Conservation (phyloP, 92 coral and sea anemone species). For the Nematostella vectensis region DNA sequence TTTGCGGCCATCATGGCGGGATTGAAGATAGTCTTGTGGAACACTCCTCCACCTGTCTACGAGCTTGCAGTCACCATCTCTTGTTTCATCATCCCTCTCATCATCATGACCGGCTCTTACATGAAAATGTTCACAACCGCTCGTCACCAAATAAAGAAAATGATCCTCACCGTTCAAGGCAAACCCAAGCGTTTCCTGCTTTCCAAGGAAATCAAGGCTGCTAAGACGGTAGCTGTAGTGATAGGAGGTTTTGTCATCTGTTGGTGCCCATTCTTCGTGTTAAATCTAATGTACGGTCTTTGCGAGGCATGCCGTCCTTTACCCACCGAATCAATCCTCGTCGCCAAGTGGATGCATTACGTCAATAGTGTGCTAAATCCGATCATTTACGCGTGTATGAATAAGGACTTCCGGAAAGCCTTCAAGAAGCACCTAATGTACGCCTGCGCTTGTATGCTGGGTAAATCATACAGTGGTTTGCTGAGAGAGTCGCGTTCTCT, state of each 20-base stretch:
- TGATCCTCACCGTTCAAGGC: constrained; percentile 79
- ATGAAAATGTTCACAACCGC: constrained; percentile 66
- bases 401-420: constrained; percentile 80
- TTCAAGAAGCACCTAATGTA: constrained; percentile 74
- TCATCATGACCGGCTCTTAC: constrained; percentile 57
- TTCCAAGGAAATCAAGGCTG: constrained; percentile 85
- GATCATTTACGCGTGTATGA: constrained; percentile 92
- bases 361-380: constrained; percentile 95
- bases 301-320: constrained; percentile 52
- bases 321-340: constrained; percentile 65
- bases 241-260: constrained; percentile 88
- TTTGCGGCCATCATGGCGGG: constrained; percentile 59
- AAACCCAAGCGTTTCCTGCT: constrained; percentile 77
- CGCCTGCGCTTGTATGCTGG: constrained; percentile 53
- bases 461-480: constrained; percentile 54
- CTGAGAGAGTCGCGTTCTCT: constrained; percentile 43
- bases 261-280: constrained; percentile 94
- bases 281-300: constrained; percentile 65
- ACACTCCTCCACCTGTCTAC: constrained; percentile 59
- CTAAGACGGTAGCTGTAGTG: constrained; percentile 87
- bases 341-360: constrained; percentile 94
- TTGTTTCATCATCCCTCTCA: constrained; percentile 59
- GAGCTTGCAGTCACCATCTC: constrained; percentile 57
- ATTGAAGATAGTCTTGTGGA: constrained; percentile 45
- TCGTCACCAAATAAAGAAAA: constrained; percentile 71